Evolutionary conservation across 2,888 invertebrate species (phyloP), one percentile per base, ranked within the genome.

Genomic region (Zhuqinia jingwanae): DNA sequence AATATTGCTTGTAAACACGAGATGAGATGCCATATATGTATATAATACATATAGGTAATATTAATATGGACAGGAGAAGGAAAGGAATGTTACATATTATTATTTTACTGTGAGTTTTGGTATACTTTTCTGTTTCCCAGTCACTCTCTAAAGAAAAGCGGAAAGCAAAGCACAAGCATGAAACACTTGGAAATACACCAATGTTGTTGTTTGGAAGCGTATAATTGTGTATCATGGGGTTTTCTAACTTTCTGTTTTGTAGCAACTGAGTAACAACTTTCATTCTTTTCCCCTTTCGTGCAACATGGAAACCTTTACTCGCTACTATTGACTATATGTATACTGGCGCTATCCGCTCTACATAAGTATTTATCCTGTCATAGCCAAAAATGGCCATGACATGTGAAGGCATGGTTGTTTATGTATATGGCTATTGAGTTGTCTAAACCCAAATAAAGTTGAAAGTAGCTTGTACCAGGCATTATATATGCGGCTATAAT

Each of bases 211-310:
- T 3, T 36, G 8, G 8, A 36, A 36, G 36, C 36, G 8, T 36
- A 36, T 8, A 36, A 36, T 36, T 36, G 8, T 36, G 36, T 36
- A 36, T 36, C 36, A 36, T 36, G 36, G 36, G 36, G 36, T 8
- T 68, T 70, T 50, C 70, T 25, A 22, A 15, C 50, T 70, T 70
- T 70, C 70, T 50, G 70, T 70, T 15, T 70, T n/a, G 70, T 50
- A 70, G 47, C 70, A 50, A 45, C 70, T 70, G 47, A 25, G 70
- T 50, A 70, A 70, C 70, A 50, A 45, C 70, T 70, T 70, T 70
- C 70, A 70, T 70, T 70, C 70, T 70, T 68, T 56, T 53, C 17
- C n/a, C 65, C 2, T 70, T 70, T 50, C 70, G 70, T 70, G 70
- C 47, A 70, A 22, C 70, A 70, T 70, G 70, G n/a, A n/a, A n/a